phyloP scores from a whole-genome alignment of 1,140 invertebrate species.

The Gonioctena quinquepunctata region DNA sequence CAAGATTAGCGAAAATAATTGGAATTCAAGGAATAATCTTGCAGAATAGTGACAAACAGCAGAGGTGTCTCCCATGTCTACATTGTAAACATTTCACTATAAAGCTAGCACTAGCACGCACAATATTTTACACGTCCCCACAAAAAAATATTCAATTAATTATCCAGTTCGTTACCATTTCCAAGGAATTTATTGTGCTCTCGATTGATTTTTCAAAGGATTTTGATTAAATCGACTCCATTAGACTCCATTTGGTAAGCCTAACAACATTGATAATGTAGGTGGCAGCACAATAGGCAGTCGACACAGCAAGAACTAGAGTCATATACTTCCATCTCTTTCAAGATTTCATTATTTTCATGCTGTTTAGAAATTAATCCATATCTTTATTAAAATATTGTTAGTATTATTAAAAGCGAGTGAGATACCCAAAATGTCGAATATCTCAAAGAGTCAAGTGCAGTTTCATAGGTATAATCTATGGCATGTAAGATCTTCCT shows the following conservation, averaged over 20 bases:
- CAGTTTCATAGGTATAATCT: no score
- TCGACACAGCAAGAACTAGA: conserved; percentile 35
- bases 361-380: conserved; percentile 1
- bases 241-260: conserved; percentile 60
- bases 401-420: no score
- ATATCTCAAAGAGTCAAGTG: no score
- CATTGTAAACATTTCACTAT: conserved; percentile 55
- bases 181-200: conserved; percentile 50
- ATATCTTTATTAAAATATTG: conserved; percentile 12
- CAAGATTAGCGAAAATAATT: conserved; percentile 21
- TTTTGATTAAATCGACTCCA: conserved; percentile 56
- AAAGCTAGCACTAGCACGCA: conserved; percentile 49
- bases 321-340: conserved; percentile 1
- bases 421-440: no score
- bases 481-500: neutral
- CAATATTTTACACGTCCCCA: conserved; percentile 47
- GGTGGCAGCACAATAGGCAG: conserved; percentile 60
- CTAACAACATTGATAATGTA: conserved; percentile 72
- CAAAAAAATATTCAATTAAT: conserved; percentile 57
- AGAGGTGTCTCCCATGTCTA: conserved; percentile 57
- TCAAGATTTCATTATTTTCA: neutral
- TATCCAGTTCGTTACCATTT: conserved; percentile 52
- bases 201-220: conserved; percentile 46
- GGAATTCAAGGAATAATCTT: conserved; percentile 40
- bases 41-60: conserved; percentile 53